Evolutionary conservation across 2,797 vertebrate genomes (phyloP).

Genomic region (Gallinago solitaria): DNA sequence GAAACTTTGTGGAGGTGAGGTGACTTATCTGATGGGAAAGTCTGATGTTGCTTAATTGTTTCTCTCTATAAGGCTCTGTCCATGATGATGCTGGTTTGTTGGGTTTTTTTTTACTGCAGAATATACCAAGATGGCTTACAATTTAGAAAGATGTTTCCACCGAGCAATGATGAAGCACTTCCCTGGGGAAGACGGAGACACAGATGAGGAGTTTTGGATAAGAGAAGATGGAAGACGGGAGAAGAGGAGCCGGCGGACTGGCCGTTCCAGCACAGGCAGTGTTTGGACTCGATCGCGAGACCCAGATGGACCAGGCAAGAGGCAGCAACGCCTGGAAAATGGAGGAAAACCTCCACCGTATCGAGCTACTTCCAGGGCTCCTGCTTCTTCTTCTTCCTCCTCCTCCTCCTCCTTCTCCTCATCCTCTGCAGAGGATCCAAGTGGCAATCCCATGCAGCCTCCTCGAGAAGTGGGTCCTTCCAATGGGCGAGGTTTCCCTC

Average conservation of each 20-base stretch:
- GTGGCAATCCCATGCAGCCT: constrained; percentile 50
- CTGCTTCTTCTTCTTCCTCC: constrained; percentile 67
- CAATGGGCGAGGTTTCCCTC: constrained; percentile 74
- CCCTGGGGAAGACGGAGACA: constrained; percentile 94
- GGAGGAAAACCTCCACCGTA: constrained; percentile 77
- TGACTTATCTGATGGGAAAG: neutral
- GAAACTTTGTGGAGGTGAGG: neutral
- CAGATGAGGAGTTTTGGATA: constrained; percentile 94
- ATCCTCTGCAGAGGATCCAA: constrained; percentile 49
- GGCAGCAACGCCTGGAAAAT: constrained; percentile 78
- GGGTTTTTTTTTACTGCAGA: constrained; percentile 77
- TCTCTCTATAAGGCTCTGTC: neutral
- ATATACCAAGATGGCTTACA: constrained; percentile 96
- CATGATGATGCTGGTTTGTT: neutral
- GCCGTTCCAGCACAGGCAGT: constrained; percentile 74
- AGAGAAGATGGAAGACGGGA: constrained; percentile 89
- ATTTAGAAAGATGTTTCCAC: constrained; percentile 93
- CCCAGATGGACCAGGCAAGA: constrained; percentile 78
- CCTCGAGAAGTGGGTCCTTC: constrained; percentile 74
- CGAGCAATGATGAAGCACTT: constrained; percentile 95
- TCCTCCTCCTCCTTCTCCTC: constrained; percentile 60
- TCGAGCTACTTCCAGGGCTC: constrained; percentile 74
- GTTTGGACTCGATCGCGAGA: constrained; percentile 79
- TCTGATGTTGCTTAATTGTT: neutral
- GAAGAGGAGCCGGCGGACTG: constrained; percentile 84